phyloP scores from a whole-genome alignment of 2,888 invertebrate genomes.

The Fabriciana adippe region DNA sequence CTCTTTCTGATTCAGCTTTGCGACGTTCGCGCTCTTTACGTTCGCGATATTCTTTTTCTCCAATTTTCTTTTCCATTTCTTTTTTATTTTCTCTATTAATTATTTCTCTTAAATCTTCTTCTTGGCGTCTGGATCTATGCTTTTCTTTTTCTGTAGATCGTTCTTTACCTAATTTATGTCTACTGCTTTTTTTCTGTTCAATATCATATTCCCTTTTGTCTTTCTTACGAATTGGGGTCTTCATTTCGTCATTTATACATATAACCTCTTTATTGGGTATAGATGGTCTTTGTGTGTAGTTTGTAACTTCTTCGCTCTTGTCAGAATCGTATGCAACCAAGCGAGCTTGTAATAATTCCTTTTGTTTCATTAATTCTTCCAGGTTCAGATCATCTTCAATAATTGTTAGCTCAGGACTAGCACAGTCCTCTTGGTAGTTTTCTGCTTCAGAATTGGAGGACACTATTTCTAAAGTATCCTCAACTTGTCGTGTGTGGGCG shows the following conservation, averaged over 20 bases:
- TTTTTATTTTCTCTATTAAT: slow-evolving; percentile 64
- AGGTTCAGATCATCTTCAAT: slow-evolving; percentile 93
- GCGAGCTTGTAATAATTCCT: slow-evolving; percentile 90
- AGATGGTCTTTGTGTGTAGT: not conserved
- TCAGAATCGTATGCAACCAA: slow-evolving; percentile 89
- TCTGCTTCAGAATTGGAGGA: slow-evolving; percentile 87
- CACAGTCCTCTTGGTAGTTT: slow-evolving; percentile 84
- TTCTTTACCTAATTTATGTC: slow-evolving; percentile 67
- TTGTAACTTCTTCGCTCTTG: slow-evolving; percentile 77
- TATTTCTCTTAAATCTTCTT: slow-evolving; percentile 71
- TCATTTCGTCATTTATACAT: slow-evolving; percentile 51
- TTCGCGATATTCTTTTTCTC: slow-evolving; percentile 65
- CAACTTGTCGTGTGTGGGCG: slow-evolving; percentile 44
- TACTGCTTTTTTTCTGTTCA: slow-evolving; percentile 64
- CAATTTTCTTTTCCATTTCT: slow-evolving; percentile 60
- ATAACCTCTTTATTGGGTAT: slow-evolving; percentile 77
- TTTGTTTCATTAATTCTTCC: slow-evolving; percentile 94
- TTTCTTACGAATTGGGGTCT: slow-evolving; percentile 74
- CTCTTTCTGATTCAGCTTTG: too few species aligned
- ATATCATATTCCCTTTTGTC: slow-evolving; percentile 62
- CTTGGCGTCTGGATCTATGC: slow-evolving; percentile 57
- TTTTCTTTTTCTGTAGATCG: slow-evolving; percentile 52
- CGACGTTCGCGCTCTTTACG: slow-evolving; percentile 44
- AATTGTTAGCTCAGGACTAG: slow-evolving; percentile 87
- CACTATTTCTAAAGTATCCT: slow-evolving; percentile 81